phyloP scores from a whole-genome alignment of 2,888 invertebrate genomes.

The Cactoblastis cactorum region DNA sequence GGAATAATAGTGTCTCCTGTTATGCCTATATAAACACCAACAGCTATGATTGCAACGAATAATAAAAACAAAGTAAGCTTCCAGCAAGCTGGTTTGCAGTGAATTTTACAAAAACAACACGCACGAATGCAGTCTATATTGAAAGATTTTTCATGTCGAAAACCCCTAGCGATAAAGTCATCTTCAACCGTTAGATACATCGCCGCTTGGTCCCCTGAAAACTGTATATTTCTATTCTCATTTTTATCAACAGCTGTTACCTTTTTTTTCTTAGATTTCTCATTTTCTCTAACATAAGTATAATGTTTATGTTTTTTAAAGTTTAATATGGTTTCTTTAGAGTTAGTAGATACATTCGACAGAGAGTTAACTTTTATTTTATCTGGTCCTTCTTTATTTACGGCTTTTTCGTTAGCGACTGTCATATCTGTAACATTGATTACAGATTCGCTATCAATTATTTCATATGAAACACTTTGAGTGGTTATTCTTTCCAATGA shows the following conservation, averaged over 20 bases:
- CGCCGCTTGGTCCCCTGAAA: too few relatives aligned
- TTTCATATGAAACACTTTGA: conserved; percentile 54
- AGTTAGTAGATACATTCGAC: neutral
- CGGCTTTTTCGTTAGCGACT: conserved; percentile 20
- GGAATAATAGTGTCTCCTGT: too few relatives aligned
- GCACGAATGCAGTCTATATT: too few relatives aligned
- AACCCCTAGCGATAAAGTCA: too few relatives aligned
- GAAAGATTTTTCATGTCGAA: too few relatives aligned
- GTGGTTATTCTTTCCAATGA: conserved; percentile 38
- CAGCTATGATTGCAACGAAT: too few relatives aligned
- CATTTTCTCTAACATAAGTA: neutral
- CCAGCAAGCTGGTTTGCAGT: too few relatives aligned
- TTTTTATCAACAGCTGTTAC: neutral
- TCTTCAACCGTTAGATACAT: too few relatives aligned
- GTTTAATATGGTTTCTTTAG: neutral
- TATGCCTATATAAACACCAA: too few relatives aligned
- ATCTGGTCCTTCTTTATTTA: neutral
- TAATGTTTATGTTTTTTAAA: neutral
- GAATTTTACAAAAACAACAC: too few relatives aligned
- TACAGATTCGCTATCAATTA: conserved; percentile 63
- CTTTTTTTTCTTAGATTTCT: neutral
- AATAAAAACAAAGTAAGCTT: too few relatives aligned
- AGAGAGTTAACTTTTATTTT: neutral
- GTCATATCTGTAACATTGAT: conserved; percentile 65
- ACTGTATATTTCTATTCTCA: neutral